Conservation (phyloP, 2,797 vertebrate genomes). For the Fistularia commersonii region DNA sequence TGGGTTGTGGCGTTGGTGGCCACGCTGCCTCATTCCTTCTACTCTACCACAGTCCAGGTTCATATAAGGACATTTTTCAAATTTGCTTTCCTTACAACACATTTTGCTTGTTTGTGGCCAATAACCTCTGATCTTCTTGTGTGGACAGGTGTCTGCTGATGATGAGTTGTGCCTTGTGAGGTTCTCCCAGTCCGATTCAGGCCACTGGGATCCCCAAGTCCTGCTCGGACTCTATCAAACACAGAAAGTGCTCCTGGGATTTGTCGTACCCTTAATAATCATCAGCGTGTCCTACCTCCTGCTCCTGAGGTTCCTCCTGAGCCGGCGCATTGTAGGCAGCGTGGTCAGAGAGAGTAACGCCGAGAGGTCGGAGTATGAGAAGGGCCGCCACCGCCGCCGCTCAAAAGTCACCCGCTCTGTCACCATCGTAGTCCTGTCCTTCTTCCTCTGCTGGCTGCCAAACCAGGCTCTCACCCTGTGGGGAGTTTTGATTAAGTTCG, state of each 20-base stretch:
- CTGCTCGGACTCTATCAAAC: conserved; percentile 75
- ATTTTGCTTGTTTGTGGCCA: not conserved
- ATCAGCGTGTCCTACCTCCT: conserved; percentile 75
- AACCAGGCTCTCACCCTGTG: conserved; percentile 81
- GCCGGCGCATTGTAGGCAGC: conserved; percentile 54
- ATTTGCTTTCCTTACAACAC: not conserved
- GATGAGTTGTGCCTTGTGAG: conserved; percentile 75
- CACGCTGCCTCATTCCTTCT: conserved; percentile 74
- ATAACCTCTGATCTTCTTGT: conserved; percentile 15
- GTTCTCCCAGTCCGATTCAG: conserved; percentile 70
- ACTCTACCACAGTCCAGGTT: conserved; percentile 77
- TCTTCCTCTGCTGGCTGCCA: conserved; percentile 82
- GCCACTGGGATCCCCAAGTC: conserved; percentile 75
- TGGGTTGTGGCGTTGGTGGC: conserved; percentile 71
- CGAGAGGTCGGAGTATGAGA: conserved; percentile 62
- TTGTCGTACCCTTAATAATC: conserved; percentile 67
- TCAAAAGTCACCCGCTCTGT: conserved; percentile 78
- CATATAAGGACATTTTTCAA: conserved; percentile 1
- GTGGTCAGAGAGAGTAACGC: conserved; percentile 1
- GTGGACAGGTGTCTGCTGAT: conserved; percentile 59
- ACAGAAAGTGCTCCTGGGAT: conserved; percentile 75
- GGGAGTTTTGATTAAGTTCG: conserved; percentile 80
- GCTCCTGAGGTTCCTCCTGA: conserved; percentile 75
- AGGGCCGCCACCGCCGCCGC: conserved; percentile 60
- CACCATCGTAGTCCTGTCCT: conserved; percentile 77